Conservation (phyloP, 2,113 vertebrate species). For the Sialia sialis region DNA sequence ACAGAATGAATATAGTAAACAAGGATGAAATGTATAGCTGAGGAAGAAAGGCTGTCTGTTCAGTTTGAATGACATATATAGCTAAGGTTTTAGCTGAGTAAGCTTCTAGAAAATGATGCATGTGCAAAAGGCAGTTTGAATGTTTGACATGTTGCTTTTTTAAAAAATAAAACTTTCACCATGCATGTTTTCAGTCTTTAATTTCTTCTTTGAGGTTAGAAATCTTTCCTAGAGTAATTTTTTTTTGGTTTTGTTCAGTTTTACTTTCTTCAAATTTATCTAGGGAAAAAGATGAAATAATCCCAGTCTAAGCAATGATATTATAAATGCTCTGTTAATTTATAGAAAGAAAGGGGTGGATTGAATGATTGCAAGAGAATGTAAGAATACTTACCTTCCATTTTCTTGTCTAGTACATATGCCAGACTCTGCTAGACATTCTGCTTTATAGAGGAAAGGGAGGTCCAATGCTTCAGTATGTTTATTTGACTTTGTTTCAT, state of each 20-base stretch:
- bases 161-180: neutral
- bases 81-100: neutral
- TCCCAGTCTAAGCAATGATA: neutral
- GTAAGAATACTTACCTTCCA: neutral
- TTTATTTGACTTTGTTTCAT: neutral
- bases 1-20: neutral
- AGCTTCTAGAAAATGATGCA: neutral
- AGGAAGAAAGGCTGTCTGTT: neutral
- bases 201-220: neutral
- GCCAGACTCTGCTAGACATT: neutral
- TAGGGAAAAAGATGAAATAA: neutral
- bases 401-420: neutral
- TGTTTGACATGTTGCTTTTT: neutral
- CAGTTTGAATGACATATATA: neutral
- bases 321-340: neutral
- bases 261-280: neutral
- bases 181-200: neutral
- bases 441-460: neutral
- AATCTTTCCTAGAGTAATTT: neutral
- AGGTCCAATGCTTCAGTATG: neutral
- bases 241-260: neutral
- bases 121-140: neutral
- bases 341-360: neutral
- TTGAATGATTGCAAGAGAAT: neutral
- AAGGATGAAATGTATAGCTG: neutral